phyloP scores from a whole-genome alignment of 2,888 invertebrate species.

The Andricus curvator region DNA sequence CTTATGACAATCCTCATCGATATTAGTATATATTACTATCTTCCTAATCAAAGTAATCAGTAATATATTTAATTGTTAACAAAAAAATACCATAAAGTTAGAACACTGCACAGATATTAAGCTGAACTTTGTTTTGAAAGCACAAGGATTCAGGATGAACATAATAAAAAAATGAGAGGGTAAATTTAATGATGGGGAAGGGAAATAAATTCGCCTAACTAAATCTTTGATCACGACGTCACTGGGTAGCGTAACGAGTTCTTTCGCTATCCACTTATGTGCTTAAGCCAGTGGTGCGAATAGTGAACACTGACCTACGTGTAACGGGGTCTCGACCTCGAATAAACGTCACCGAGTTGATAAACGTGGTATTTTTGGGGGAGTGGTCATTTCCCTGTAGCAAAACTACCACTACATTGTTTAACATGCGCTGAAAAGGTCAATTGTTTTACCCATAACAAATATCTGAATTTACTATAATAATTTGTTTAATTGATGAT shows the following conservation, averaged over 20 bases:
- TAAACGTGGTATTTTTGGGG: conserved; percentile 37
- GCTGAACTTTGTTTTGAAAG: conserved; percentile 3
- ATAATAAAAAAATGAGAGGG: not conserved
- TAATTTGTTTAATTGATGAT: too few relatives aligned
- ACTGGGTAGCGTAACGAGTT: conserved; percentile 9
- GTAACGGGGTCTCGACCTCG: conserved; percentile 40
- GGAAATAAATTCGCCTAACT: conserved; percentile 27
- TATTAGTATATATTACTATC: too few relatives aligned
- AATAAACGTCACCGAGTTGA: conserved; percentile 36
- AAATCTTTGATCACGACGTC: conserved; percentile 34
- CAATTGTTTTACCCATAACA: not conserved
- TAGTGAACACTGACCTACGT: conserved; percentile 38
- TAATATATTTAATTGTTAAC: not conserved
- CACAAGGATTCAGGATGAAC: conserved; percentile 3
- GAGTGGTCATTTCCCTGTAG: conserved; percentile 18
- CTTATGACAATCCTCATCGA: too few relatives aligned
- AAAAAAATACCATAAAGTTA: not conserved
- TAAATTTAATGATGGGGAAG: not conserved
- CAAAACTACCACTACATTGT: conserved; percentile 12
- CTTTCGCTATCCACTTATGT: conserved; percentile 33
- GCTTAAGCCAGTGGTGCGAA: conserved; percentile 29
- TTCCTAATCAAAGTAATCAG: too few relatives aligned
- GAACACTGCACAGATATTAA: not conserved
- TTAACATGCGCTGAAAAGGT: not conserved
- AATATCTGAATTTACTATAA: too few relatives aligned